These are phyloP conservation scores for Excalfactoria chinensis DNA, from an alignment of 2,113 vertebrate species.

Conservation along the genomic window DNA sequence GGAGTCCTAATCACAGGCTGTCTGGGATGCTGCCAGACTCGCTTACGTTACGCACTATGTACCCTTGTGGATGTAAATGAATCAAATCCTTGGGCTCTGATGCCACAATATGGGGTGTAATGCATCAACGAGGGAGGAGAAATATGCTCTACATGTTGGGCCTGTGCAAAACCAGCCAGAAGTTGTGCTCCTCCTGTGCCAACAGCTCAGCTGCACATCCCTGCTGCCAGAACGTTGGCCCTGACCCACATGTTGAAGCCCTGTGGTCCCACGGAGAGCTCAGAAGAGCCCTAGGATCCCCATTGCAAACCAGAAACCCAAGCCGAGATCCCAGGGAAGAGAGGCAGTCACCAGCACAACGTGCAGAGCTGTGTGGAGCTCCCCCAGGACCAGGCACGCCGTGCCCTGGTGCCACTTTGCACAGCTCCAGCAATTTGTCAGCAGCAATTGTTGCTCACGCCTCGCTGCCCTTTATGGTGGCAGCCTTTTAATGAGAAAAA, in stretches of 20 bases:
- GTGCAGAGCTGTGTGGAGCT: not conserved
- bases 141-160: not conserved
- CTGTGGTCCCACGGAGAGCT: not conserved
- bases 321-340: not conserved
- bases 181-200: not conserved
- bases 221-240: not conserved
- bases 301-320: not conserved
- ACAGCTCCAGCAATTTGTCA: constrained; percentile 52
- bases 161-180: not conserved
- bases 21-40: not conserved
- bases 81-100: not conserved
- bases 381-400: not conserved
- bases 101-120: fast-evolving
- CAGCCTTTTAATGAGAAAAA: constrained; percentile 20
- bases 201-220: not conserved
- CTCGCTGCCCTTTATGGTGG: constrained; percentile 2
- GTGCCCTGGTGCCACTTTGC: constrained; percentile 21
- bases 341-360: not conserved
- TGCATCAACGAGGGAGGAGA: not conserved
- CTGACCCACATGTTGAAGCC: not conserved
- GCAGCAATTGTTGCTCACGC: constrained; percentile 28
- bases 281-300: not conserved
- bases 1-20: not conserved
- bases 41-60: not conserved
- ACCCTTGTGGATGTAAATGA: not conserved